phyloP scores from a whole-genome alignment of 1,140 invertebrate genomes.

The Drosophila auraria region DNA sequence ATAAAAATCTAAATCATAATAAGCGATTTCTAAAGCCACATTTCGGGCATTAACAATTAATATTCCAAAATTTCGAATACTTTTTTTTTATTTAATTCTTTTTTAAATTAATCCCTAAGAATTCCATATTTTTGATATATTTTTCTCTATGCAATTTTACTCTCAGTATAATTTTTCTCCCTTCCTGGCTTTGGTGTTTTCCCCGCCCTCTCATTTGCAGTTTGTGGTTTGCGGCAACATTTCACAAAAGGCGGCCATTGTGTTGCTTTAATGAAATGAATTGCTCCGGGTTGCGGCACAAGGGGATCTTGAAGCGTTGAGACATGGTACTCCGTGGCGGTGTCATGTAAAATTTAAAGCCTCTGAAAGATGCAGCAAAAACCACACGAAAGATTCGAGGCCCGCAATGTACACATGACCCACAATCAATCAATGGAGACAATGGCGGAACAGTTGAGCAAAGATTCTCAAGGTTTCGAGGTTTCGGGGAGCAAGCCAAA shows the following conservation, averaged over 20 bases:
- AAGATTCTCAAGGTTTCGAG: constrained; percentile 33
- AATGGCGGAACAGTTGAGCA: constrained; percentile 32
- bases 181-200: constrained; percentile 18
- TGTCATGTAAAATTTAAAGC: constrained; percentile 67
- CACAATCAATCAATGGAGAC: constrained; percentile 64
- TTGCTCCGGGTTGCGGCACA: constrained; percentile 60
- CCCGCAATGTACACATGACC: constrained; percentile 65
- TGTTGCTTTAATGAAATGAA: constrained; percentile 82
- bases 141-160: neutral
- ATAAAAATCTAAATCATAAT: too few relatives aligned
- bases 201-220: constrained; percentile 57
- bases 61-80: too few relatives aligned
- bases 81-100: too few relatives aligned
- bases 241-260: constrained; percentile 74
- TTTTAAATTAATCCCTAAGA: too few relatives aligned
- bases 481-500: constrained; percentile 2
- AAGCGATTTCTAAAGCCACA: too few relatives aligned
- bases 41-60: too few relatives aligned
- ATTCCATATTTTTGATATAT: too few relatives aligned
- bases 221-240: constrained; percentile 68
- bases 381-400: constrained; percentile 32
- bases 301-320: constrained; percentile 36
- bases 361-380: constrained; percentile 56
- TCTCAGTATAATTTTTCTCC: constrained; percentile 5
- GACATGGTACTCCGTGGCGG: constrained; percentile 4